Base-by-base conservation (phyloP, 2,888 invertebrate genomes). In the Nymphalis c-album region DNA sequence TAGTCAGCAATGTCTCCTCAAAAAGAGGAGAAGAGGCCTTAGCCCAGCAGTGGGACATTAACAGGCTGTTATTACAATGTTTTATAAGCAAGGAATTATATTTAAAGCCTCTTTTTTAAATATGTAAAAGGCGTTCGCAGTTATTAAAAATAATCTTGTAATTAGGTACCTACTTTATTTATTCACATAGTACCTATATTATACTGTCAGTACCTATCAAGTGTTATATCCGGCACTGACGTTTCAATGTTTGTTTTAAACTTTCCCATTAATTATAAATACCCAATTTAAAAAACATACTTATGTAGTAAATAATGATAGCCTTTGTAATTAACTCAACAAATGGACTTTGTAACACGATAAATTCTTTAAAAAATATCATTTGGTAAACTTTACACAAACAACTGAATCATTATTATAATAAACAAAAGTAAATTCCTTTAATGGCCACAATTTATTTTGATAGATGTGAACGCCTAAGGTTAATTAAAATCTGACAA, bases 341-440 rank as follows among this genome's bases (percentile, higher is more conserved):
- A 18, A 18, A 50, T 59, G 70, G 64, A 68, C 70, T 68, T 63
- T 68, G 64, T 40, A 61, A 62, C 63, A 20, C 50, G 60, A 67
- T 70, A 64, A 68, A 51, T 31, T 55, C 51, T 51, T 53, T 17
- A 22, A 59, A 26, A 51, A 64, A 64, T 40, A 57, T 22, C 35
- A 59, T 16, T 62, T 51, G 35, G 59, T 50, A 58, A 60, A 48
- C 35, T 13, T 40, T 35, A 63, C 22, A 58, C 22, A 60, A 60
- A 64, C 64, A 59, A 64, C 58, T 26, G 26, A 60, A 53, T 60
- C 45, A 53, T 64, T 53, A 60, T 18, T 22, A 31, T 60, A 35
- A 60, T 64, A 17, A 60, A 45, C 26, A 51, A 51, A 46, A 18
- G 40, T 40, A 51, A 47, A 53, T 53, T 53, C 60, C 60, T 46